Evolutionary conservation across 2,888 invertebrate species (phyloP).

Genomic region (Callinectes sapidus): DNA sequence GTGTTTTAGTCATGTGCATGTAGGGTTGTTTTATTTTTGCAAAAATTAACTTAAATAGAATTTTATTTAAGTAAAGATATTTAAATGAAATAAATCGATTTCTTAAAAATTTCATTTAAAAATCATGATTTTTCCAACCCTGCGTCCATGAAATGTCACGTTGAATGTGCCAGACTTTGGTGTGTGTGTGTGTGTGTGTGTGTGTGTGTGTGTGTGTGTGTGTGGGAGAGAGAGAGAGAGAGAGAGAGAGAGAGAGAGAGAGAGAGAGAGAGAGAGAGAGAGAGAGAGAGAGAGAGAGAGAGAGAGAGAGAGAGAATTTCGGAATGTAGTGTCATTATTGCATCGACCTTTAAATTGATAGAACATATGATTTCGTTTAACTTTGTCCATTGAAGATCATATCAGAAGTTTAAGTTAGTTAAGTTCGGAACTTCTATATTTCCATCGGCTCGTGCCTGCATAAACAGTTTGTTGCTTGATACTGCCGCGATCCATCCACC

Average conservation of each 20-base stretch:
- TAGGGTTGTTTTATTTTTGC: too few species aligned
- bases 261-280: neutral
- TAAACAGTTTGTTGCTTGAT: neutral
- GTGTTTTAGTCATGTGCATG: neutral
- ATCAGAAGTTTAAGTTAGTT: neutral
- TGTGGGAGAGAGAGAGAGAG: too few species aligned
- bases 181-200: too few species aligned
- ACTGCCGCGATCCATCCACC: neutral
- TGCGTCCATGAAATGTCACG: too few species aligned
- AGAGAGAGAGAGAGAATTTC: neutral
- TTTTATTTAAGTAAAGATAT: too few species aligned
- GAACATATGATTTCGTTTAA: neutral
- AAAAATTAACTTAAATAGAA: too few species aligned
- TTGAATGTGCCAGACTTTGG: too few species aligned
- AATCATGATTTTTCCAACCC: too few species aligned
- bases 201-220: too few species aligned
- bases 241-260: too few species aligned
- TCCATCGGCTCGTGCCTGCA: neutral
- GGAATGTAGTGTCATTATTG: neutral
- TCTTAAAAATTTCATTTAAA: too few species aligned
- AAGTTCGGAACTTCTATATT: neutral
- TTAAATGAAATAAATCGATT: too few species aligned
- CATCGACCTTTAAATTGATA: neutral
- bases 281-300: slow-evolving; percentile 41
- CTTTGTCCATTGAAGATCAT: neutral